Evolutionary conservation across 37 sponge, comb jelly and placozoan genomes (phyloP), one percentile per base, ranked within the genome.

Genomic region (Crambe crambe): DNA sequence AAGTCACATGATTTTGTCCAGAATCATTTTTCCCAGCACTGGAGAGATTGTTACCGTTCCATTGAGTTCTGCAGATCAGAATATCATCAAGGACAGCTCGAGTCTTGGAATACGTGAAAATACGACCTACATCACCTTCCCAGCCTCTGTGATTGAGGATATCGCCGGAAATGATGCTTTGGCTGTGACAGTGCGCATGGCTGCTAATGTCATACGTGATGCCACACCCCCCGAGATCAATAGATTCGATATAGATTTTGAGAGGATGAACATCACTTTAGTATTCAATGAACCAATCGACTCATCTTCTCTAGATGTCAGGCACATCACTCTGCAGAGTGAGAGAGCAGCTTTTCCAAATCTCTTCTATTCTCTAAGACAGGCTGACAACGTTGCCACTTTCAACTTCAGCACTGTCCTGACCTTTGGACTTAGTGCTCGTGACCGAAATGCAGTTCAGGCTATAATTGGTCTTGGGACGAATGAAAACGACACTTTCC

Each of bases 231-330:
- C 95, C 17, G 29, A 31, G 4, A 67, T 87, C 23, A 43, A 58
- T 9, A 42, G 40, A 3, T 94, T 94, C 60, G 72, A 80, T 25
- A 42, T 94, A 29, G 76, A 94, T 68, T 81, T 94, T 32, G 59
- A 81, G 32, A 44, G 69, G 27, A 82, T 90, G 85, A 60, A 68
- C 21, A 84, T 94, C 31, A 78, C 58, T 25, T 82, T 94, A 20
- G 69, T 71, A 27, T 94, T 94, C 61, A 84, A 90, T 85, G 95
- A 94, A 62, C 95, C 95, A 40, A 60, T 94, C 32, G 63, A 90
- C 74, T 25, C 63, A 0, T 18, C 38, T 63, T 87, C 91, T 21
- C 70, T 94, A 10, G 91, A 94, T 73, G 85, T 85, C 18, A 71
- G 91, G 20, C 95, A 94, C 58, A 65, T 94, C n/a, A 36, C 62